A percentile compares a stretch with the other conserved stretches of the same genome.
Conservation (phyloP, 2,888 invertebrate genomes). For the Pristionchus exspectatus region DNA sequence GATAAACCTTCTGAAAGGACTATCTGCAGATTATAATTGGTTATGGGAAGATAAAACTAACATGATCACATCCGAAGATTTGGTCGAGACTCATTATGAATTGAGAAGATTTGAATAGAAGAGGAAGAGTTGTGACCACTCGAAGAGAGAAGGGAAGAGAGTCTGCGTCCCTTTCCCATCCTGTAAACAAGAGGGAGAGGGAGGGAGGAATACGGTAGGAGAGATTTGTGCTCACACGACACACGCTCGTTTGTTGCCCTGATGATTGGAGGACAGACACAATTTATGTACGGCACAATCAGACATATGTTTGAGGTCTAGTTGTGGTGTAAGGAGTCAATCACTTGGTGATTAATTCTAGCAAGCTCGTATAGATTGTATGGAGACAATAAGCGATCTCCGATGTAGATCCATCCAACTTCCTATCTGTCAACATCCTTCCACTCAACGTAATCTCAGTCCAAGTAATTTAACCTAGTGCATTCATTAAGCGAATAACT, state of each 20-base stretch:
- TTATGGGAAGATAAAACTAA: neutral
- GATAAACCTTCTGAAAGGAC: neutral
- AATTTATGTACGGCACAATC: too few species aligned
- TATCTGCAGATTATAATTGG: neutral
- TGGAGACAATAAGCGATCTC: too few species aligned
- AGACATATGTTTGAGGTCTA: too few species aligned
- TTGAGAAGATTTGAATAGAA: neutral
- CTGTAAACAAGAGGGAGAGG: conserved; percentile 29
- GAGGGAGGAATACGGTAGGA: conserved; percentile 13
- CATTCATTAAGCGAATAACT: too few species aligned
- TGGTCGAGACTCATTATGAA: conserved; percentile 6
- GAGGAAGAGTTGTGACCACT: neutral
- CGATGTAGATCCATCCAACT: too few species aligned
- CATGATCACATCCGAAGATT: conserved; percentile 16
- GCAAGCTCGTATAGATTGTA: too few species aligned
- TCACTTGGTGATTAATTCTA: too few species aligned
- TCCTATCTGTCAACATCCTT: too few species aligned
- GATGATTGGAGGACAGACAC: neutral
- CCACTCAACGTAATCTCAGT: too few species aligned
- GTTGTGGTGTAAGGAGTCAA: too few species aligned
- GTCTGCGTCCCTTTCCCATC: conserved; percentile 6
- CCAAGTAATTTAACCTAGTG: too few species aligned
- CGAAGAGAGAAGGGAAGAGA: conserved; percentile 12
- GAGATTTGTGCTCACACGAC: conserved; percentile 22
- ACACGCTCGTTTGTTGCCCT: neutral